Conservation (phyloP, 2,797 vertebrate species). For the Okamejei kenojei region DNA sequence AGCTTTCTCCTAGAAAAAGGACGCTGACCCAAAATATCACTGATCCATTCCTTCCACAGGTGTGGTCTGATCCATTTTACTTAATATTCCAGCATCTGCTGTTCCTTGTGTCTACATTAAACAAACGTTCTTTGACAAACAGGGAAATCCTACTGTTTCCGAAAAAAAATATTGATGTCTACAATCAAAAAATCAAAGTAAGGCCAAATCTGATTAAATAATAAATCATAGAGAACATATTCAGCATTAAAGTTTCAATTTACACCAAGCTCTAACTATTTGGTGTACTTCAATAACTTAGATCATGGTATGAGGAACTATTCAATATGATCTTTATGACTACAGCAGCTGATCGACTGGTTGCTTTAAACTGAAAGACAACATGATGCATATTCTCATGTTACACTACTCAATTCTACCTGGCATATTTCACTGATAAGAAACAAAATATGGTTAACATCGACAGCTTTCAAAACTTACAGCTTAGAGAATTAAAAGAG, state of each 20-base stretch:
- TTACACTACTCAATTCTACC: no score
- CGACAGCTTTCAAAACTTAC: background rate
- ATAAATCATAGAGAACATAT: background rate
- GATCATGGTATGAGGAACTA: background rate
- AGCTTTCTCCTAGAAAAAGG: no score
- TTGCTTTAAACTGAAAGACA: no score
- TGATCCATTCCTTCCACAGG: no score
- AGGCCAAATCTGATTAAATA: background rate
- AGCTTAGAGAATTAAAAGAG: background rate
- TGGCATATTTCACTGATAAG: no score
- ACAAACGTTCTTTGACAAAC: background rate
- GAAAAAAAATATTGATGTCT: background rate
- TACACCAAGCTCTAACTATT: background rate
- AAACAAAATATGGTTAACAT: no score
- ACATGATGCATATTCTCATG: no score
- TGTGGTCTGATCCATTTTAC: no score
- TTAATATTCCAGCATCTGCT: no score
- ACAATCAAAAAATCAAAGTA: background rate
- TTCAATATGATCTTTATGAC: background rate
- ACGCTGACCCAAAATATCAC: no score
- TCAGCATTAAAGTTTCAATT: background rate
- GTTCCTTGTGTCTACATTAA: background rate
- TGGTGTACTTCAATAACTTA: background rate
- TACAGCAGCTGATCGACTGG: no score
- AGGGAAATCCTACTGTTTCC: background rate